phyloP scores from a whole-genome alignment of 1,140 invertebrate species.

The Dermatophagoides farinae region DNA sequence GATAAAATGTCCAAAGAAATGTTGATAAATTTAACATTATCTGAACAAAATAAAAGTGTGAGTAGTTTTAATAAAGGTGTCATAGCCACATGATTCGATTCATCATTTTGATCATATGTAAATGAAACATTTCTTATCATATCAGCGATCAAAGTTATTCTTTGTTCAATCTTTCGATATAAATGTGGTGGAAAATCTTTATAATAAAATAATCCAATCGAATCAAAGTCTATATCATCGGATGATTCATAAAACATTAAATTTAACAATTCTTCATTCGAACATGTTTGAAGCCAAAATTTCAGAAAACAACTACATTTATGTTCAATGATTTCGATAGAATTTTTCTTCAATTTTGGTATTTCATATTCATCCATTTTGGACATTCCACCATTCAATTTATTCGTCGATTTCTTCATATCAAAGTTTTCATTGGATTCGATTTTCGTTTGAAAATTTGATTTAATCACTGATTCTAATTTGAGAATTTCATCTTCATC shows the following conservation, averaged over 20 bases:
- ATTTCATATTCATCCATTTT: no score
- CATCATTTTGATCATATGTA: slow-evolving; percentile 2
- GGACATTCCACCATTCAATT: no score
- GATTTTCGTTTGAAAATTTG: neutral
- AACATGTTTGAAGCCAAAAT: slow-evolving; percentile 8
- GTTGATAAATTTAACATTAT: slow-evolving; percentile 6
- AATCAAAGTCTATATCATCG: neutral
- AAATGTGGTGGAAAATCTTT: neutral
- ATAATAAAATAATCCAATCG: neutral
- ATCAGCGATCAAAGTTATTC: slow-evolving; percentile 2
- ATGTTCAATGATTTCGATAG: neutral
- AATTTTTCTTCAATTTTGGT: neutral
- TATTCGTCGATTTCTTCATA: neutral
- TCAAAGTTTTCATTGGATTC: neutral
- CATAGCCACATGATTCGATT: neutral
- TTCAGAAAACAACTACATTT: slow-evolving; percentile 3
- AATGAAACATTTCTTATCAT: slow-evolving; percentile 12
- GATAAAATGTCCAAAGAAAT: slow-evolving; percentile 15
- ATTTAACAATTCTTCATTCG: neutral
- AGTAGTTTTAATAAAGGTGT: slow-evolving; percentile 13
- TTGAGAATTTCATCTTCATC: neutral
- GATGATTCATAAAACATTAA: neutral
- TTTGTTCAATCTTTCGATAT: neutral
- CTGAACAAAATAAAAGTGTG: slow-evolving; percentile 1
- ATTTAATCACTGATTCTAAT: neutral